Evolutionary conservation across 2,888 invertebrate species (phyloP), one percentile per base, ranked within the genome.

Genomic region (Phyllotreta cruciferae): DNA sequence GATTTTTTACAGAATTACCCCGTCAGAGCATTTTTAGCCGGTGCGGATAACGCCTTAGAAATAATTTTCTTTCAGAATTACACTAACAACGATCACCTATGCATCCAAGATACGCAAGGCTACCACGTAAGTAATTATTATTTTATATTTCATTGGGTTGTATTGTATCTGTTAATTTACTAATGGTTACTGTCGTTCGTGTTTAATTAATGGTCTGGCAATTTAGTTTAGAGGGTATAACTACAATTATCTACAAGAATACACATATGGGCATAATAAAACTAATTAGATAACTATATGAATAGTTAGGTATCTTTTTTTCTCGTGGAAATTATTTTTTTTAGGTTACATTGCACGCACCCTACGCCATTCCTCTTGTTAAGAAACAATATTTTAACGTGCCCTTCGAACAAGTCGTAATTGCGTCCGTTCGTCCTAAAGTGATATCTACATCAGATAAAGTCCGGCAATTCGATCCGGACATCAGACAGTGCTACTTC

Each of bases 381-480:
- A 86, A 87, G 0, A 86, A 88, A 67, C 87, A 89, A 73, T 89
- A 87, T 73, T 89, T 90, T 77, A 83, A 88, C 54, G 84, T 88
- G 36, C 89, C 90, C n/a, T 80, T 88, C 61, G 85, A 86, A 54
- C 87, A 88, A 74, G 88, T 88, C 74, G 86, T 90, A 0, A 82
- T 89, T 1, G 88, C 88, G 1, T 86, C 87, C 0, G 86, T 90
- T 5, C 86, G 87, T 72, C 90, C 90, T 1, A 87, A 87, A 75
- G 88, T 90, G 82, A 89, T 90, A 79, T 88, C 87, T 2, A 90
- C 90, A 0, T 88, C 88, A 0, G 84, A 85, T 45, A 87, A 87
- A 13, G 80, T 90, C 0, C 83, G 82, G 70, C 83, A 85, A 56
- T 90, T 89, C 70, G 82, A 84, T 52, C 86, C 89, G 0, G 77